Evolutionary conservation across 2,888 invertebrate species (phyloP).

Genomic region (Phania funesta): DNA sequence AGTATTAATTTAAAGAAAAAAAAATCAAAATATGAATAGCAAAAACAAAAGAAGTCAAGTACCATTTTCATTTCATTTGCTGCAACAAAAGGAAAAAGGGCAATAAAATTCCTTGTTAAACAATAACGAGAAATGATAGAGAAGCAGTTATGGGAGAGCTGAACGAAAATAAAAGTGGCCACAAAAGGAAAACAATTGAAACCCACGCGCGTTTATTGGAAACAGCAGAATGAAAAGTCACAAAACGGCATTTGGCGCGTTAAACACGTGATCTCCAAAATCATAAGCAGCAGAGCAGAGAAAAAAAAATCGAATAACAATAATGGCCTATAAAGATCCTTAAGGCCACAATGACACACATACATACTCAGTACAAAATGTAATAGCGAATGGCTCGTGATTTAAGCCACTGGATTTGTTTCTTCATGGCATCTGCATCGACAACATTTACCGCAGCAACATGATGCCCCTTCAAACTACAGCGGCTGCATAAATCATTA

Average conservation of each 20-base stretch:
- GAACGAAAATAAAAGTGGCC: constrained; percentile 19
- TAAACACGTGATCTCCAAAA: constrained; percentile 61
- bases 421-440: constrained; percentile 31
- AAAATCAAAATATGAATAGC: constrained; percentile 34
- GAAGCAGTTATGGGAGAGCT: constrained; percentile 26
- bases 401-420: constrained; percentile 37
- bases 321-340: constrained; percentile 45
- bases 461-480: constrained; percentile 4
- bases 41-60: constrained; percentile 58
- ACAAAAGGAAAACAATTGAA: constrained; percentile 41
- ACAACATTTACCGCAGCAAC: background rate
- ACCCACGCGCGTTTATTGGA: constrained; percentile 47
- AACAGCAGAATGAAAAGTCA: background rate
- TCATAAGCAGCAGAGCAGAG: background rate
- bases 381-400: constrained; percentile 44
- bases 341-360: constrained; percentile 7
- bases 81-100: constrained; percentile 29
- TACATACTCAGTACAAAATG: background rate
- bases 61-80: constrained; percentile 26
- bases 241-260: constrained; percentile 52
- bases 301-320: constrained; percentile 19
- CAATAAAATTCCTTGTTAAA: constrained; percentile 60
- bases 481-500: constrained; percentile 54
- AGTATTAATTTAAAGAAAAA: too few species aligned
- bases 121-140: constrained; percentile 19